Base-by-base conservation (phyloP, 2,113 vertebrate species). In the Chrysemys picta region DNA sequence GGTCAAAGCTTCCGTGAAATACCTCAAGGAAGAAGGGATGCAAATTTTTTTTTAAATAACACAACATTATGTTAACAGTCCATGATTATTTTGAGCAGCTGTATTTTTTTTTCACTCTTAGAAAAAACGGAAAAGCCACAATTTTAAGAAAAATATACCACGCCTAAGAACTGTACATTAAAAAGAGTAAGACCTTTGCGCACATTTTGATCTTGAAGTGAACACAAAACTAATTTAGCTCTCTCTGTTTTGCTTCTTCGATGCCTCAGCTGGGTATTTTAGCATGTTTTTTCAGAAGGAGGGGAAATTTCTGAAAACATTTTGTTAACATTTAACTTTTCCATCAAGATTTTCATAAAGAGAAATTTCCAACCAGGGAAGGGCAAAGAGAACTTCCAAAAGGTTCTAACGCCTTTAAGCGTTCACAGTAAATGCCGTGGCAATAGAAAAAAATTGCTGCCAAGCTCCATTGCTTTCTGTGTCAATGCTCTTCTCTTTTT, bases 91-190 rank as follows among this genome's bases (percentile, higher is more conserved):
- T 93, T 80, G 65, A 83, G 76, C 91, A 97, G 93, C 95, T 97
- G 84, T 96, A 78, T 49, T 94, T 87, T 53, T n/a, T 45, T 72
- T 83, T 5, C 2, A 24, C 12, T 10, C 93, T 54, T 8, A 62
- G 31, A 87, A 89, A 80, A 21, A 45, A 85, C 27, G 94, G 86
- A 89, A 93, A 95, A 95, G 47, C 90, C 87, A 84, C 76, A 93
- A 31, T 84, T 95, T 87, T 85, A 93, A 85, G 29, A 95, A 96
- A 97, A 97, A 97, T 96, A 95, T 50, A 76, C 88, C 31, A 13
- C 59, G 35, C 42, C 14, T 54, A 89, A 54, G 91, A 84, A 82
- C 10, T 53, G 52, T 45, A 82, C 25, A 82, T 88, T 92, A 88
- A 83, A 89, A 21, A 54, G 8, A 31, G 11, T 2, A 11, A 11